These are phyloP conservation scores for Orchestia grillus DNA, from an alignment of 1,140 invertebrate species.

Conservation along the genomic window DNA sequence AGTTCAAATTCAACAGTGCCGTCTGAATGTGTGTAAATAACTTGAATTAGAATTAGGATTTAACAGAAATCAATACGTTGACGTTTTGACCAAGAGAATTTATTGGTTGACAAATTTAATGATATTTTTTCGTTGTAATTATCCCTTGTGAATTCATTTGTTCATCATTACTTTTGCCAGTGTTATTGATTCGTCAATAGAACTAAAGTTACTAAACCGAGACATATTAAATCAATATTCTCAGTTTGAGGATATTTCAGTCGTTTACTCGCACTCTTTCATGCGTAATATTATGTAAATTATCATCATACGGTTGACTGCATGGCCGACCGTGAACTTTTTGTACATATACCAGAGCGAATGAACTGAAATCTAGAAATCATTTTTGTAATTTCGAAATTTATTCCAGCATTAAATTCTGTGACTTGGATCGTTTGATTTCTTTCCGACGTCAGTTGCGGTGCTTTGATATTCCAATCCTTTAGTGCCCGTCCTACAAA, in stretches of 20 bases:
- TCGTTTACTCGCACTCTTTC: background rate
- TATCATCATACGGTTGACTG: background rate
- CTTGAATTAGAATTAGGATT: background rate
- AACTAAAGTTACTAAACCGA: background rate
- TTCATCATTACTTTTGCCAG: background rate
- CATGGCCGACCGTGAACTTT: background rate
- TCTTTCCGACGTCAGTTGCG: background rate
- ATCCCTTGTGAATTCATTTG: background rate
- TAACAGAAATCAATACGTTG: background rate
- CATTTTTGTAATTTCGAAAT: background rate
- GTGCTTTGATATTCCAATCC: background rate
- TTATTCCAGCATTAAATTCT: slow-evolving; percentile 1
- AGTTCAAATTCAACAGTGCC: background rate
- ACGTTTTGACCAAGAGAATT: background rate
- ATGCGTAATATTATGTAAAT: background rate
- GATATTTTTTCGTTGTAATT: background rate
- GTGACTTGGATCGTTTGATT: background rate
- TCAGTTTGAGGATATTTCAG: background rate
- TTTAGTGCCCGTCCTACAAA: too few species aligned
- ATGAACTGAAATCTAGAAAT: background rate
- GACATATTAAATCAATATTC: background rate
- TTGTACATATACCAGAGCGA: background rate
- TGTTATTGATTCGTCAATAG: background rate
- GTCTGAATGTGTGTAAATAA: background rate
- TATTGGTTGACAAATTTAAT: background rate